Evolutionary conservation across 2,888 invertebrate species (phyloP), one percentile per base, ranked within the genome.

Genomic region (Leptinotarsa peninsularis): DNA sequence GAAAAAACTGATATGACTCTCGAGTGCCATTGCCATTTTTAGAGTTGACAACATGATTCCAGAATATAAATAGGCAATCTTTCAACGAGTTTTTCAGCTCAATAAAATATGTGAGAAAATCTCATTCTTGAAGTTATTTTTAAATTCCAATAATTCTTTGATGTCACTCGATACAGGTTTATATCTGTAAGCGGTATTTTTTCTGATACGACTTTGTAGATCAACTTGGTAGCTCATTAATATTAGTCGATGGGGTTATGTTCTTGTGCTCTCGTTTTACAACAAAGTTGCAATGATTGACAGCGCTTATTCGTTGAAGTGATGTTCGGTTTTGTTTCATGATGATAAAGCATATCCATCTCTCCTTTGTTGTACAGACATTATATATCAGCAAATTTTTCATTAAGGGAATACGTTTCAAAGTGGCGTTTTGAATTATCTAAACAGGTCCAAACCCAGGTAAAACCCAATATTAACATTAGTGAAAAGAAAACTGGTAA

Each of bases 21-120:
- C 74, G 71, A 74, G 66, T 49, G 76, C 78, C 76, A 76, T 80
- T 79, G 75, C 82, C 82, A 79, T 82, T 81, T 82, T 82, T 69
- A 81, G 82, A 33, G 23, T 69, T 76, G 79, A 72, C 76, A 75
- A 76, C 79, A 76, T 78, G 73, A 78, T 75, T 82, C 75, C 76
- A 70, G 79, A 79, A 76, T 77, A 76, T 76, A 76, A 76, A 76
- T 76, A 76, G 73, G 56, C 60, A 71, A 49, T 52, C 50, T 54
- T 33, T 50, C 66, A 58, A 74, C 60, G 58, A 58, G 67, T 66
- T 74, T 74, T 71, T 69, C 67, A 70, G 52, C 49, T 60, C 58
- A 66, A 74, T 71, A 56, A 74, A 71, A 74, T 74, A 74, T 74
- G 74, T 71, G 74, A 74, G 74, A 74, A 74, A 74, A 76, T 66